phyloP scores from a whole-genome alignment of 1,140 invertebrate genomes.

The Ceratosolen solmsi region DNA sequence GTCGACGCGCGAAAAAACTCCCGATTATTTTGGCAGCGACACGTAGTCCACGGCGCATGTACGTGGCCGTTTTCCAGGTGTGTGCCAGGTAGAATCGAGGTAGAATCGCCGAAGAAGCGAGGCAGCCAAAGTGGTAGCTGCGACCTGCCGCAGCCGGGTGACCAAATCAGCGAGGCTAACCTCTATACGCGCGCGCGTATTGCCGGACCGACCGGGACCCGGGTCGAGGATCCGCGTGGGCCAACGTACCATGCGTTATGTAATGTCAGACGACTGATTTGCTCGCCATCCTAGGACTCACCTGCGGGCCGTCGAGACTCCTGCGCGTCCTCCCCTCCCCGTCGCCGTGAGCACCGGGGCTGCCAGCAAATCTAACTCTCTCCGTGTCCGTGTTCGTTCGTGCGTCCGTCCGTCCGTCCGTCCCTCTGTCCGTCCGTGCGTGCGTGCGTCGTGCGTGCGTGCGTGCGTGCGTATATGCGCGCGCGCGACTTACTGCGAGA shows the following conservation, averaged over 20 bases:
- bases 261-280: neutral
- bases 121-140: neutral
- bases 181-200: neutral
- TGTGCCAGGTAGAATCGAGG: neutral
- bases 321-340: neutral
- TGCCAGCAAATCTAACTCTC: neutral
- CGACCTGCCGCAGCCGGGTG: neutral
- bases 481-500: neutral
- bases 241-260: neutral
- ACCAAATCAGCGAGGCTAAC: neutral
- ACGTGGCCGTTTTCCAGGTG: slow-evolving; percentile 1
- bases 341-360: neutral
- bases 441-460: no score
- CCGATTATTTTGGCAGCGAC: neutral
- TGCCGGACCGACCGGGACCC: neutral
- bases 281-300: neutral
- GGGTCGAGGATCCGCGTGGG: neutral
- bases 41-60: neutral
- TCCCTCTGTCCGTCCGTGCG: no score
- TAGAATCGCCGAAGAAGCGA: neutral
- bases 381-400: no score
- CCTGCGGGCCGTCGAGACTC: neutral
- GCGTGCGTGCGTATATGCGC: no score
- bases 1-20: neutral
- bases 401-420: no score